Evolutionary conservation across 2,797 vertebrate species (phyloP), one percentile per base, ranked within the genome.

Genomic region (Notolepis coatsorum): DNA sequence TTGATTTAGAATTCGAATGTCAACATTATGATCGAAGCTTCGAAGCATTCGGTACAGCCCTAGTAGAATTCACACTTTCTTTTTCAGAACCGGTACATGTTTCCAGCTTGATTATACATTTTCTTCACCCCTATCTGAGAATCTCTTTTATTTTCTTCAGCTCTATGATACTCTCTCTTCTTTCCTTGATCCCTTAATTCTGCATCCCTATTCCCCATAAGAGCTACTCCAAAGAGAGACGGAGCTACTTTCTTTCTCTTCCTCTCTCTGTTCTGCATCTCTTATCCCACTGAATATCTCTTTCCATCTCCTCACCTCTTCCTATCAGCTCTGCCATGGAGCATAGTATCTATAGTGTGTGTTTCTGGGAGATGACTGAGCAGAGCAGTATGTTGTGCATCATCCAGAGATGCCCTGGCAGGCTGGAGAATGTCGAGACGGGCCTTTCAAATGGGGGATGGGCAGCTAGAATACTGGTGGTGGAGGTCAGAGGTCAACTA

Each of bases 391-490:
- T 30, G 53, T 13, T 41, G 15, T 48, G 47, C 43, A 42, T 61
- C 71, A 79, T 70, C 58, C 57, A 53, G 78, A 85, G 78, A 81
- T 80, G 80, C 71, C 84, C 71, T 35, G 73, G 77, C 87, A 81
- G 72, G 48, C 69, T 51, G 48, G 71, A 86, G 85, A 84, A 82
- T 84, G 65, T 58, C 61, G 75, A 70, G 78, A 83, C 79, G 83
- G 74, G 81, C 68, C 42, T 71, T 56, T 65, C 35, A 52, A 41
- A 50, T 69, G 74, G 46, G 72, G 73, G 86, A 61, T 72, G 80
- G 79, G 70, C 58, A 51, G 54, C 53, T 41, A 55, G 47, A 50
- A 65, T 62, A 49, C 53, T 56, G 68, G 68, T 71, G 75, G 67
- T 7, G 65, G 67, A 58, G 71, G 78, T 80, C 72, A 73, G 51